Evolutionary conservation across 2,113 vertebrate genomes (phyloP).

Genomic region (Hippocampus abdominalis): DNA sequence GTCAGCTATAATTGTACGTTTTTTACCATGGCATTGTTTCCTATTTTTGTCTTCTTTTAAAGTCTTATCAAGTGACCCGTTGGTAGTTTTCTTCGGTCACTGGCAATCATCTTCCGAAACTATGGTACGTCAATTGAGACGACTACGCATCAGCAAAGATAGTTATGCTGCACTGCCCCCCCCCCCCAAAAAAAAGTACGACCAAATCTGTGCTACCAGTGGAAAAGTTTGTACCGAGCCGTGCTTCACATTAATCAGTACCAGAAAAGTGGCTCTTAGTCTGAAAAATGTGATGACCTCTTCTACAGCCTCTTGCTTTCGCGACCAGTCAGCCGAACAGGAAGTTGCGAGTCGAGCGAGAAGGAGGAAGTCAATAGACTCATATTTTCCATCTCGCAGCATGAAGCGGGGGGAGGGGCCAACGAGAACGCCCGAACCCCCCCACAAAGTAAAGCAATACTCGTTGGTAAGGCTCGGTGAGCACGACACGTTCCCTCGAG

Average conservation of each 20-base stretch:
- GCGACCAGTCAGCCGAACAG: constrained; percentile 42
- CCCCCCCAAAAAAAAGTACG: too few relatives aligned
- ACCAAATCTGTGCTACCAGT: too few relatives aligned
- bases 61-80: too few relatives aligned
- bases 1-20: too few relatives aligned
- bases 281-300: background rate
- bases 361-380: constrained; percentile 53
- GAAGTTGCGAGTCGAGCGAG: constrained; percentile 45
- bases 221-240: background rate
- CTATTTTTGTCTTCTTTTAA: too few relatives aligned
- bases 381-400: constrained; percentile 58
- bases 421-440: background rate
- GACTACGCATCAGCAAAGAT: too few relatives aligned
- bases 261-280: background rate
- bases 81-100: too few relatives aligned
- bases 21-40: too few relatives aligned
- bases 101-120: too few relatives aligned
- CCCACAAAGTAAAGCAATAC: background rate
- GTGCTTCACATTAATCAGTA: background rate
- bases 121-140: too few relatives aligned
- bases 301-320: constrained; percentile 34
- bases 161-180: too few relatives aligned
- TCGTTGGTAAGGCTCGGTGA: background rate
- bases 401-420: constrained; percentile 25
- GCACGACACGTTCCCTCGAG: constrained; percentile 21